Evolutionary conservation across 2,888 invertebrate genomes (phyloP).

Genomic region (Ferdinandea cuprea): DNA sequence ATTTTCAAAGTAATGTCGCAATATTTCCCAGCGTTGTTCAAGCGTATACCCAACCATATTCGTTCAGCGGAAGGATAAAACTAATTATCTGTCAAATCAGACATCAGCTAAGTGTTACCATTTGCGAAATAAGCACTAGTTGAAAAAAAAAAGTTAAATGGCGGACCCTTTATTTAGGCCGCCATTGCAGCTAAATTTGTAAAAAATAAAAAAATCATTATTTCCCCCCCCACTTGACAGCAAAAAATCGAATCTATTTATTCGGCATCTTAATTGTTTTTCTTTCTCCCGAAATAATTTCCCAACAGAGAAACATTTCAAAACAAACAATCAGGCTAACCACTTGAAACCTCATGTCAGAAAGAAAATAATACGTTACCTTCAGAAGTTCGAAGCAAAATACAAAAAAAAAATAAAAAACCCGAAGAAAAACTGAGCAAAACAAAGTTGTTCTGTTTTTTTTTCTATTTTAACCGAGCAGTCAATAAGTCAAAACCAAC

Average conservation of each 20-base stretch:
- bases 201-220: neutral
- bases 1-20: no score
- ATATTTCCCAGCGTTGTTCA: no score
- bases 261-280: slow-evolving; percentile 22
- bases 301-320: slow-evolving; percentile 14
- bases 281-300: no score
- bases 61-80: no score
- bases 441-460: no score
- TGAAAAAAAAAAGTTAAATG: no score
- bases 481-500: slow-evolving; percentile 16
- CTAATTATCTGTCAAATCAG: no score
- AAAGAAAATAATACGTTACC: slow-evolving; percentile 9
- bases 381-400: slow-evolving; percentile 29
- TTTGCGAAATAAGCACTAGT: no score
- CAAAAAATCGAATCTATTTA: slow-evolving; percentile 6
- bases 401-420: neutral
- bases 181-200: neutral
- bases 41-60: no score
- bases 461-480: no score
- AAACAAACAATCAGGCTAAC: slow-evolving; percentile 23
- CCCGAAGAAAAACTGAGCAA: neutral
- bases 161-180: no score
- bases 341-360: slow-evolving; percentile 21
- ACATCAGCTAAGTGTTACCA: no score
- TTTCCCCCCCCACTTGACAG: neutral